Evolutionary conservation across 2,113 vertebrate species (phyloP).

Genomic region (Camarhynchus parvulus): DNA sequence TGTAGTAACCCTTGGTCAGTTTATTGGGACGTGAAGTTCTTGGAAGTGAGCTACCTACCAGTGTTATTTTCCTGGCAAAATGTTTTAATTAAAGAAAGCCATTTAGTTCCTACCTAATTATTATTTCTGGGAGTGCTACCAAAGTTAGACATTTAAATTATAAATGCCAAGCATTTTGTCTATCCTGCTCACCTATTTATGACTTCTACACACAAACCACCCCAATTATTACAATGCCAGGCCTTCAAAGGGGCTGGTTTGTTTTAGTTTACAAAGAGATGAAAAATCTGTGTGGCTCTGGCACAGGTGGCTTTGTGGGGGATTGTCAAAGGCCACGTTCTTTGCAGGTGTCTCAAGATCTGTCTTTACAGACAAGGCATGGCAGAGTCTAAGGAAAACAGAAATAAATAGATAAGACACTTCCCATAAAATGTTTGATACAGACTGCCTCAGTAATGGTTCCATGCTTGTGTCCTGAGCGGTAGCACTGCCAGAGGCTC

Average conservation of each 20-base stretch:
- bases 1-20: background rate
- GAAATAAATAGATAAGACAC: background rate
- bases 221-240: background rate
- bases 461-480: background rate
- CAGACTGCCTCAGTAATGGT: background rate
- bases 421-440: background rate
- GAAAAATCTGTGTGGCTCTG: background rate
- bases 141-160: background rate
- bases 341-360: background rate
- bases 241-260: background rate
- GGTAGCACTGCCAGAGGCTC: background rate
- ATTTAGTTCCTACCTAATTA: background rate
- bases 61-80: background rate
- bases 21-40: background rate
- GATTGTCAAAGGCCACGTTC: rapidly evolving
- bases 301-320: background rate
- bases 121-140: background rate
- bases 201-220: background rate
- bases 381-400: background rate
- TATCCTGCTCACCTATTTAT: background rate
- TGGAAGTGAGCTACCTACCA: background rate
- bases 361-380: background rate
- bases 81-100: background rate
- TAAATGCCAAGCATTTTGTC: background rate
- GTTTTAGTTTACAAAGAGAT: background rate